A percentile compares a stretch with the other conserved stretches of the same genome.
Conservation (phyloP, 2,888 invertebrate species). For the Doris montereyensis region DNA sequence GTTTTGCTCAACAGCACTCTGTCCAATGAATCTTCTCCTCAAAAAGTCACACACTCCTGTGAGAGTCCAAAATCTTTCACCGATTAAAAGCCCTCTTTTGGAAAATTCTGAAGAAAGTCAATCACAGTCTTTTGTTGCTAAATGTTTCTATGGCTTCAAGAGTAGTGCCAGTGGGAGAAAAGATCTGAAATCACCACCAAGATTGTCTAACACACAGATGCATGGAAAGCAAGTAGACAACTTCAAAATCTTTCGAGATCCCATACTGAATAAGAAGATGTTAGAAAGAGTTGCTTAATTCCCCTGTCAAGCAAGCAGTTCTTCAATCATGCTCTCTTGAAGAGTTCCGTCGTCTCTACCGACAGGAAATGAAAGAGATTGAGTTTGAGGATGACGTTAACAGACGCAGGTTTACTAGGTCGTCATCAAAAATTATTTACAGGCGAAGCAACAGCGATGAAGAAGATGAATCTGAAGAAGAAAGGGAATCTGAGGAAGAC, state of each 20-base stretch:
- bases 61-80: neutral
- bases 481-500: no score
- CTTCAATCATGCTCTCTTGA: slow-evolving; percentile 13
- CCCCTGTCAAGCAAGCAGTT: slow-evolving; percentile 33
- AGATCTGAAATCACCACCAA: no score
- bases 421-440: neutral
- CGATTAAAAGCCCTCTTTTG: slow-evolving; percentile 18
- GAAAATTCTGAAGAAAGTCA: slow-evolving; percentile 34
- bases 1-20: neutral
- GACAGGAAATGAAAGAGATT: slow-evolving; percentile 22
- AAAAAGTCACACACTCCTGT: neutral
- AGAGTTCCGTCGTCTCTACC: slow-evolving; percentile 28
- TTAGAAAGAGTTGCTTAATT: slow-evolving; percentile 21
- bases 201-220: neutral
- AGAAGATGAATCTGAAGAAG: neutral
- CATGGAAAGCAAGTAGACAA: neutral
- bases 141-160: slow-evolving; percentile 56
- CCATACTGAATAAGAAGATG: slow-evolving; percentile 6
- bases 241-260: neutral
- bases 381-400: neutral
- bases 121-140: slow-evolving; percentile 48
- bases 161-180: neutral
- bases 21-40: neutral
- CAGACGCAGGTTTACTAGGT: slow-evolving; percentile 7
- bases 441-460: neutral